These are phyloP conservation scores for Leptopilina syphax DNA, from an alignment of 2,888 invertebrate species.

Conservation along the genomic window DNA sequence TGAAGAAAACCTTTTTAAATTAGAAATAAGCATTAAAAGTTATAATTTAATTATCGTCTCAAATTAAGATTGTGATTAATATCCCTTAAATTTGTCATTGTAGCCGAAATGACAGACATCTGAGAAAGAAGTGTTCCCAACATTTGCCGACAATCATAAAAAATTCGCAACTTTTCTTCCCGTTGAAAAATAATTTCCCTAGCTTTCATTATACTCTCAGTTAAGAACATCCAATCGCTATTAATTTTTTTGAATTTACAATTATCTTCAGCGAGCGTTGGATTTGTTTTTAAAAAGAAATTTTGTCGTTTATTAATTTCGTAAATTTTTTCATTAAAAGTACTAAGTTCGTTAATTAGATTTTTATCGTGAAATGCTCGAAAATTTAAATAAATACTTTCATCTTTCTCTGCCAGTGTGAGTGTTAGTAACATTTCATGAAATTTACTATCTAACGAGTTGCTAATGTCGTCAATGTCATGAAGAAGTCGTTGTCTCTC, in stretches of 20 bases:
- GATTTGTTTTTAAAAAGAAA: background rate
- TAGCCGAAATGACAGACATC: too few relatives aligned
- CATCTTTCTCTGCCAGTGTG: background rate
- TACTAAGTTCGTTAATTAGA: too few relatives aligned
- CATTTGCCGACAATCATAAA: too few relatives aligned
- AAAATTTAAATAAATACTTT: slow-evolving; percentile 10
- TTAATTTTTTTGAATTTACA: background rate
- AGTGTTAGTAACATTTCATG: background rate
- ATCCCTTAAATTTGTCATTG: too few relatives aligned
- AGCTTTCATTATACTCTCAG: slow-evolving; percentile 15
- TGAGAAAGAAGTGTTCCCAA: too few relatives aligned
- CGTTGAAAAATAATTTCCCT: slow-evolving; percentile 18
- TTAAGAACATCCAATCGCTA: background rate
- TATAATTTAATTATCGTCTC: background rate
- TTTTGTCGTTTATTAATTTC: slow-evolving; percentile 11
- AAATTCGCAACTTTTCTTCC: too few relatives aligned
- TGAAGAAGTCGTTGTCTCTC: background rate
- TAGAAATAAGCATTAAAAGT: background rate
- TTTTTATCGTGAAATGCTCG: background rate
- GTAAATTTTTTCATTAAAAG: background rate
- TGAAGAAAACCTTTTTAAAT: too few relatives aligned
- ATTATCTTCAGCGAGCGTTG: background rate
- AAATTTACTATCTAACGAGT: background rate
- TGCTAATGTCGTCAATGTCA: background rate
- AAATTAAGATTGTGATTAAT: background rate